Evolutionary conservation across 2,888 invertebrate species (phyloP), one percentile per base, ranked within the genome.

Genomic region (Andricus curvator): DNA sequence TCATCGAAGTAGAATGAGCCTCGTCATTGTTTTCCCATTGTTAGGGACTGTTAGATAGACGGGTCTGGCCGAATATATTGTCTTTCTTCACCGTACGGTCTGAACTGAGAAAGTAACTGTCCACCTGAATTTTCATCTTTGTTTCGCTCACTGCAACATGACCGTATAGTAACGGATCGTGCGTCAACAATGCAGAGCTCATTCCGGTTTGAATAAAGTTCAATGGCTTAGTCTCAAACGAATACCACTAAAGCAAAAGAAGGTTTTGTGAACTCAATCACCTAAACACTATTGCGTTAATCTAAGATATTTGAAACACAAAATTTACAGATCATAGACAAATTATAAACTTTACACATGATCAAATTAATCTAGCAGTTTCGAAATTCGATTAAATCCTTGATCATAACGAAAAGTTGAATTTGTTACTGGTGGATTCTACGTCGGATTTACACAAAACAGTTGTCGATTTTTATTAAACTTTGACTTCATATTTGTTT

Each of bases 181-280:
- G 70, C 70, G 70, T 70, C 70, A 70, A 74, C 74, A 74, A 74
- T 74, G 74, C 56, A 51, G 74, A 74, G 74, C 74, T 74, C 74
- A 74, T 74, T 74, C 74, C 74, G 74, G 74, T 74, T 74, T 74
- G 74, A 74, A 74, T 74, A 74, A 74, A 74, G 74, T 74, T 74
- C 74, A 74, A 74, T 74, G 74, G 51, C 70, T 74, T 74, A 74
- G 56, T 56, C 74, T 74, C 56, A 74, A 74, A 74, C 56, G 56
- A 74, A 74, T 33, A 74, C 56, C 29, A 56, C 13, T 6, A 33
- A 70, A 33, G 51, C 37, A 33, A 74, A 56, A 74, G 51, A 74
- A 56, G 29, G 33, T 74, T 74, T 56, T 33, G 56, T 74, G 29
- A 37, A 74, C 74, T 74, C 2, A 74, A 74, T 74, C 33, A 15